Evolutionary conservation across 2,797 vertebrate genomes (phyloP), one percentile per base, ranked within the genome.

Genomic region (Saguinus oedipus): DNA sequence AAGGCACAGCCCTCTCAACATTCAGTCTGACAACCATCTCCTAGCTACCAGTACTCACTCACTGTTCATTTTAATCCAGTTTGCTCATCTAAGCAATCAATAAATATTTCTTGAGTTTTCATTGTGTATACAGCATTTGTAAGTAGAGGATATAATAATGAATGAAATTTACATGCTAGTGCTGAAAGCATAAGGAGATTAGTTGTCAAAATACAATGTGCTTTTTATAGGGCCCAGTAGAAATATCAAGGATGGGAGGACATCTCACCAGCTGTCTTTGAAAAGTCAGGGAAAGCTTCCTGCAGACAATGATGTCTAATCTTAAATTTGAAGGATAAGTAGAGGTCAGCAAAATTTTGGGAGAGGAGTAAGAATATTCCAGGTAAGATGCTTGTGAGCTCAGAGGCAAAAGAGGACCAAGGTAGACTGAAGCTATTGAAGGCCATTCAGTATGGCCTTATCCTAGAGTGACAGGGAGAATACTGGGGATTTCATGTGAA

Each of bases 41-140:
- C 48, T 85, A 85, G 9, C 19, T 48, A 39, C 33, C 14, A 33
- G 50, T 14, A 86, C 17, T 93, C 39, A 86, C 26, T 93, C n/a
- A 33, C 7, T 81, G 10, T 86, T 61, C 39, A 61, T 88, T 92
- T 90, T 88, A 96, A 90, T 88, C 30, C 24, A 64, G 64, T 83
- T 95, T 78, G 19, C 9, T 89, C 57, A 90, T 64, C 57, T 90
- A 46, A 39, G 46, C 33, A 39, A 75, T 61, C 30, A 33, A 2
- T 94, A 50, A n/a, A 8, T 78, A 75, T 74, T 79, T 93, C 24
- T 53, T 44, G 15, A 59, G 36, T 79, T 70, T 76, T 53, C 74
- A 70, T 82, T 44, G 61, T 48, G 19, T 90, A 9, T 20, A 59
- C 1, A 83, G 42, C 39, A 53, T 22, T 74, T 46, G 1, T 22